Percentiles rank a stretch among this genome's conserved stretches.
Evolutionary conservation across 2,113 vertebrate genomes (phyloP).

Genomic region (Brachyhypopomus gauderio): DNA sequence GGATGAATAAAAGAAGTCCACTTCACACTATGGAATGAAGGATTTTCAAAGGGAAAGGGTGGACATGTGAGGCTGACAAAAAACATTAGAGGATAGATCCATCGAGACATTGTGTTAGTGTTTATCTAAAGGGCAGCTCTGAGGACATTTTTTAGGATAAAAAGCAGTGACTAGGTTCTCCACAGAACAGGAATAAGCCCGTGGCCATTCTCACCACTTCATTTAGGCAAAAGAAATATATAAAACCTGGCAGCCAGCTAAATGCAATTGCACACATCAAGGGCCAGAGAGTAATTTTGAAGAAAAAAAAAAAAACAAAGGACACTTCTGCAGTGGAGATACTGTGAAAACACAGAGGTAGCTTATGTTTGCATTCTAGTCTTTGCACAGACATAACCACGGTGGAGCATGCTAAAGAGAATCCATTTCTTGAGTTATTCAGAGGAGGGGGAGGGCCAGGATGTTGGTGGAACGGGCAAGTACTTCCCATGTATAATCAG

Average conservation of each 20-base stretch:
- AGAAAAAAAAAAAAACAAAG: conserved; percentile 43
- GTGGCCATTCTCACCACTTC: conserved; percentile 59
- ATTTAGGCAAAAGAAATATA: conserved; percentile 61
- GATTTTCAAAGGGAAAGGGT: conserved; percentile 9
- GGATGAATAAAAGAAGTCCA: conserved; percentile 42
- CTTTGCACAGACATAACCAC: conserved; percentile 17
- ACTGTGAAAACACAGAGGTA: conserved; percentile 33
- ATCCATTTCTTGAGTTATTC: conserved; percentile 16
- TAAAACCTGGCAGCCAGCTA: conserved; percentile 62
- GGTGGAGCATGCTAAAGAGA: conserved; percentile 36
- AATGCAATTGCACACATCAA: conserved; percentile 70
- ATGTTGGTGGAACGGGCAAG: background rate
- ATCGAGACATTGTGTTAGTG: conserved; percentile 42
- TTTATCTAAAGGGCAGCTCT: conserved; percentile 44
- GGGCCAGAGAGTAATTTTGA: conserved; percentile 45
- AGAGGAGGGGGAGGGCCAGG: background rate
- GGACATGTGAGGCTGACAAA: conserved; percentile 25
- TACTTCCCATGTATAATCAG: background rate
- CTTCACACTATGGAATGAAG: conserved; percentile 31
- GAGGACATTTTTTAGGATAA: conserved; percentile 25
- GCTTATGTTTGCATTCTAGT: conserved; percentile 39
- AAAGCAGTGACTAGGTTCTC: conserved; percentile 46
- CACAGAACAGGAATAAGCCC: conserved; percentile 58
- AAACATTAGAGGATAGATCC: conserved; percentile 50
- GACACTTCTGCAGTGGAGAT: conserved; percentile 49